phyloP scores from a whole-genome alignment of 2,113 vertebrate genomes.

The Galeopterus variegatus region DNA sequence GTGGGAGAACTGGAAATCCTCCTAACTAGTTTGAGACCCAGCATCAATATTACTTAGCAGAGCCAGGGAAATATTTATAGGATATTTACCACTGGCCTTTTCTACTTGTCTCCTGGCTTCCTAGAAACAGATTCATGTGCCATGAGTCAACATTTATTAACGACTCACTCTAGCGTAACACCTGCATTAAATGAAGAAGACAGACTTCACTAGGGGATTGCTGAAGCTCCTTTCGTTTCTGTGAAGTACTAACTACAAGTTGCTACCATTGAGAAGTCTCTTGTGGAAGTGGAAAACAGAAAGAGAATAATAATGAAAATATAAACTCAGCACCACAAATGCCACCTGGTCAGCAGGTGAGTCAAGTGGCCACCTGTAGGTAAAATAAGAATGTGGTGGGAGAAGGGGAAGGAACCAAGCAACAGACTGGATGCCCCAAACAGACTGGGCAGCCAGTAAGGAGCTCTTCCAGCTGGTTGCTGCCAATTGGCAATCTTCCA shows the following conservation, averaged over 20 bases:
- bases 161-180: not conserved
- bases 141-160: not conserved
- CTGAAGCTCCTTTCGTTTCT: not conserved
- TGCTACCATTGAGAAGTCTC: too few species aligned
- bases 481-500: not conserved
- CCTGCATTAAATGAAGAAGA: not conserved
- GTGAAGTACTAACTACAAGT: not conserved
- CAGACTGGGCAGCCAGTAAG: accelerated
- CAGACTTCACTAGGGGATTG: not conserved
- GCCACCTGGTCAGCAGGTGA: not conserved
- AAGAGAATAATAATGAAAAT: not conserved
- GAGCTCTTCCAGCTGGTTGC: accelerated
- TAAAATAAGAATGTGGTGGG: not conserved
- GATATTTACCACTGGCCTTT: not conserved
- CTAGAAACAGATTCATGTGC: not conserved
- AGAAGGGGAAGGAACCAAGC: not conserved
- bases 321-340: not conserved
- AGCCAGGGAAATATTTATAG: not conserved
- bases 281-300: not conserved
- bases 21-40: too few species aligned
- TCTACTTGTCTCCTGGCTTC: not conserved
- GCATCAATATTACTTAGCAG: too few species aligned
- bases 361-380: not conserved
- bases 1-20: not conserved
- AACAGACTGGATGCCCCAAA: not conserved